Evolutionary conservation across 2,797 vertebrate species (phyloP).

Genomic region (Dermochelys coriacea): DNA sequence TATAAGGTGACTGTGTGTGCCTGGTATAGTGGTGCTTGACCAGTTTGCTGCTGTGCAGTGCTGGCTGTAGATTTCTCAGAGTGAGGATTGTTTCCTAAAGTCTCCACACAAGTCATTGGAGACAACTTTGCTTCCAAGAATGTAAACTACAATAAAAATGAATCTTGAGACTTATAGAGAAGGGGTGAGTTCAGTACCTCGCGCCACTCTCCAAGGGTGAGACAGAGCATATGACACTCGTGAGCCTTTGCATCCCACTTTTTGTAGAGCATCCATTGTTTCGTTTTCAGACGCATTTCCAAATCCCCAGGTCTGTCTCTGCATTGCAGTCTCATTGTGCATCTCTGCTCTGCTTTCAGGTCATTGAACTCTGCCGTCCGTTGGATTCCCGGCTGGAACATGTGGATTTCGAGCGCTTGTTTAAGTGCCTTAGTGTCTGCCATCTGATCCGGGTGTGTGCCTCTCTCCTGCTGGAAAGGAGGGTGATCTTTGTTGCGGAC

Average conservation of each 20-base stretch:
- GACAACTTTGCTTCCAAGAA: background rate
- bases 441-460: constrained; percentile 91
- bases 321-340: background rate
- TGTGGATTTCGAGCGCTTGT: constrained; percentile 94
- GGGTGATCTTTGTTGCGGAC: constrained; percentile 96
- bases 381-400: constrained; percentile 95
- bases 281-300: background rate
- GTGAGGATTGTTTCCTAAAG: background rate
- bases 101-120: background rate
- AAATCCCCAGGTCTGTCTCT: background rate
- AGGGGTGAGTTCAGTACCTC: background rate
- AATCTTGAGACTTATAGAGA: background rate
- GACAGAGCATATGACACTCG: background rate
- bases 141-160: fast-evolving
- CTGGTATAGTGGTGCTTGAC: background rate
- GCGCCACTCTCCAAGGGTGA: background rate
- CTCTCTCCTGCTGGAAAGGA: constrained; percentile 94
- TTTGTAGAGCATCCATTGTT: background rate
- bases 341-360: constrained; percentile 78
- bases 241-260: background rate
- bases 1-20: background rate
- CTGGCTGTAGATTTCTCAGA: background rate
- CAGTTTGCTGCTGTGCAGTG: background rate
- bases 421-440: constrained; percentile 90
- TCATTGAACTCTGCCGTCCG: constrained; percentile 93